Evolutionary conservation across 2,888 invertebrate species (phyloP).

Genomic region (Podotricha telesiphe): DNA sequence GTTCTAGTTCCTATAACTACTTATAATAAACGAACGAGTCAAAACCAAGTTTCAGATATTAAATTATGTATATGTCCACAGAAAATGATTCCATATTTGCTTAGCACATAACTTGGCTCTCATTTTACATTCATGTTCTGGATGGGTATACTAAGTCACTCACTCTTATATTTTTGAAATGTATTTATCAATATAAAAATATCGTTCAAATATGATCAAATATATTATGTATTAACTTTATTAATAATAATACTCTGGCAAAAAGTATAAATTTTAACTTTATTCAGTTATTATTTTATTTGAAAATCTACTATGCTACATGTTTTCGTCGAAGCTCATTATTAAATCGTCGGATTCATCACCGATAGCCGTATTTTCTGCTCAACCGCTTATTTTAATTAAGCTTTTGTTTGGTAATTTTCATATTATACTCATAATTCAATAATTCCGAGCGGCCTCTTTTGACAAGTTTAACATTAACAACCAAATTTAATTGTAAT

Average conservation of each 20-base stretch:
- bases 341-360: conserved; percentile 33
- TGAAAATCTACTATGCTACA: neutral
- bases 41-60: no score
- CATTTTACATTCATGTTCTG: no score
- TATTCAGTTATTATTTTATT: conserved; percentile 2
- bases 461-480: conserved; percentile 20
- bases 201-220: no score
- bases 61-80: no score
- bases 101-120: no score
- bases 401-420: conserved; percentile 33
- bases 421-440: conserved; percentile 23
- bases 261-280: neutral
- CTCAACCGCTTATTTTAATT: conserved; percentile 35
- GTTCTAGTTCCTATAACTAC: no score
- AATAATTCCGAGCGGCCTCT: conserved; percentile 23
- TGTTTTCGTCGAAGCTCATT: conserved; percentile 27
- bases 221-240: no score
- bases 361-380: conserved; percentile 33
- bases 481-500: conserved; percentile 9
- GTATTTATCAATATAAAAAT: no score
- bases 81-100: no score
- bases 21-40: no score
- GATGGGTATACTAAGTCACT: no score
- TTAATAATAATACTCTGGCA: neutral
- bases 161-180: no score